Evolutionary conservation across 2,888 invertebrate genomes (phyloP).

Genomic region (Stenoptilia bipunctidactyla): DNA sequence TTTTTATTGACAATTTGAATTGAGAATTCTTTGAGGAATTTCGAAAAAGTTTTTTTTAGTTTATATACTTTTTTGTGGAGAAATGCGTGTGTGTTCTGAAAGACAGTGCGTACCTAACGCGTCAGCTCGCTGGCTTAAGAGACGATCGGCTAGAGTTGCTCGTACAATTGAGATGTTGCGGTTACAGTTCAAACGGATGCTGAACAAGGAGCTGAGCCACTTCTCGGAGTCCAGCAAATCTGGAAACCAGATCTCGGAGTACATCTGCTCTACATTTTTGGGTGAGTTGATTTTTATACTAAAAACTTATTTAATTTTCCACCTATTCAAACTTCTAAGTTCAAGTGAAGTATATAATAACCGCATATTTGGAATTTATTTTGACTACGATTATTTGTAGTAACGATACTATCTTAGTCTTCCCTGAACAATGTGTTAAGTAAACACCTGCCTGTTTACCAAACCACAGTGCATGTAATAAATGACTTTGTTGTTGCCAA

Average conservation of each 20-base stretch:
- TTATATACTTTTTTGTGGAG: conserved; percentile 27
- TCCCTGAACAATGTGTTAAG: too few relatives aligned
- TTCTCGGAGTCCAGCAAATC: conserved; percentile 99
- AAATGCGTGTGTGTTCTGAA: conserved; percentile 62
- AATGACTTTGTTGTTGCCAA: conserved; percentile 10
- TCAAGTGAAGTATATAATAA: neutral
- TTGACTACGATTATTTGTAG: too few relatives aligned
- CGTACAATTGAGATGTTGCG: conserved; percentile 59
- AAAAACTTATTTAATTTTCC: too few relatives aligned
- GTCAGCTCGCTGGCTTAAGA: conserved; percentile 47
- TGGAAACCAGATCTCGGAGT: conserved; percentile 99
- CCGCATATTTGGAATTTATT: too few relatives aligned
- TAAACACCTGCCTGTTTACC: neutral
- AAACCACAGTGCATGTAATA: neutral
- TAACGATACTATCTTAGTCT: too few relatives aligned
- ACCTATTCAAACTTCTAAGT: neutral
- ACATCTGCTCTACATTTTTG: conserved; percentile 98
- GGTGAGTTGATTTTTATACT: conserved; percentile 75
- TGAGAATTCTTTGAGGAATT: conserved; percentile 14
- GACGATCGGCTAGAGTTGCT: conserved; percentile 46
- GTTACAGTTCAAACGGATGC: conserved; percentile 97
- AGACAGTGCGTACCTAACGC: conserved; percentile 48
- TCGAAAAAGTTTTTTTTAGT: conserved; percentile 15
- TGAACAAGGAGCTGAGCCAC: conserved; percentile 98
- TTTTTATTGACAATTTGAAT: conserved; percentile 13